A percentile compares a stretch with the other conserved stretches of the same genome.
These are phyloP conservation scores for Aphelenchoides besseyi DNA, from an alignment of 1,140 invertebrate genomes.

Conservation along the genomic window DNA sequence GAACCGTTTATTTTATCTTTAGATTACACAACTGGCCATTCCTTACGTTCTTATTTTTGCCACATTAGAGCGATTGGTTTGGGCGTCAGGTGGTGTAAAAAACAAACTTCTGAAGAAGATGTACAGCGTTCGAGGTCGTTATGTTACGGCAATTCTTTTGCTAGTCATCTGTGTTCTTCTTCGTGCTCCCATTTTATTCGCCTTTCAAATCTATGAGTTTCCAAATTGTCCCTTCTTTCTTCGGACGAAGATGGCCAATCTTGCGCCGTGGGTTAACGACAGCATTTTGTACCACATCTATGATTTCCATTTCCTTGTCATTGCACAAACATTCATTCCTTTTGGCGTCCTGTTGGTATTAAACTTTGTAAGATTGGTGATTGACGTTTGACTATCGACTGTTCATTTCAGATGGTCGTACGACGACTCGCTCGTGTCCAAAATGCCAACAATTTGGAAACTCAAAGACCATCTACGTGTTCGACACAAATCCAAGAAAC, in stretches of 20 bases:
- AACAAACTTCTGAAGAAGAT: conserved; percentile 16
- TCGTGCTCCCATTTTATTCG: conserved; percentile 39
- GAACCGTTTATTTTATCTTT: too few relatives aligned
- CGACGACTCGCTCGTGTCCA: conserved; percentile 5
- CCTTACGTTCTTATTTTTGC: conserved; percentile 58
- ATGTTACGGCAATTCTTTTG: conserved; percentile 34
- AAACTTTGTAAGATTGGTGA: conserved; percentile 41
- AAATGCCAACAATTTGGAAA: background rate
- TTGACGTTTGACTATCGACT: too few relatives aligned
- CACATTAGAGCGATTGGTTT: conserved; percentile 52
- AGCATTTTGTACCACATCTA: conserved; percentile 27
- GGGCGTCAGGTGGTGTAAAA: conserved; percentile 29
- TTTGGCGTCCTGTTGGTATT: conserved; percentile 47
- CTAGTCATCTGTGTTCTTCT: conserved; percentile 36
- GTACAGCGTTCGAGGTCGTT: conserved; percentile 31
- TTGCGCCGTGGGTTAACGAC: conserved; percentile 32
- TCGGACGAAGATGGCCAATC: conserved; percentile 26
- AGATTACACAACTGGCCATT: conserved; percentile 51
- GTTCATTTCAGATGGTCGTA: conserved; percentile 26
- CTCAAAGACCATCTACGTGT: background rate
- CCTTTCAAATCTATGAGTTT: conserved; percentile 36
- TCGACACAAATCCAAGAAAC: conserved; percentile 2
- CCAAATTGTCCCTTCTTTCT: conserved; percentile 49
- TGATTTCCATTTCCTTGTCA: conserved; percentile 46
- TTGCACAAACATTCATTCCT: conserved; percentile 51